Base-by-base conservation (phyloP, 2,797 vertebrate genomes). In the Babyrousa celebensis region DNA sequence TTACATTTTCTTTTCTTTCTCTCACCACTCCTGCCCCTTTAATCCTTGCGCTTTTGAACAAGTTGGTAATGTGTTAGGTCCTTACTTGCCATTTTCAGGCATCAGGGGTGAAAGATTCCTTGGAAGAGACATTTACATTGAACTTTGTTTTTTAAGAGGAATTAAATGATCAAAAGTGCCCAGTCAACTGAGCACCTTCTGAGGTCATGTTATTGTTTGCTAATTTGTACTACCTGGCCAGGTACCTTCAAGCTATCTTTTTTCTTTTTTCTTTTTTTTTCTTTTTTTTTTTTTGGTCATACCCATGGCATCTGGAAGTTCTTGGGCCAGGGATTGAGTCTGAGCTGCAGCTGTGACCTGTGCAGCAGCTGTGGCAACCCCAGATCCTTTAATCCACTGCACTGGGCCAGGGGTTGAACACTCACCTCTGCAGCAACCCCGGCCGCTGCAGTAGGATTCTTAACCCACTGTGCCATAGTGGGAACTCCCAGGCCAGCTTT, bases 1-100 rank as follows among this genome's bases (percentile, higher is more conserved):
- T 87, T 80, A 43, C 23, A 58, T 85, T 91, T 96, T 23, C 29
- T 27, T 86, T 74, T 68, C 12, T 62, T 21, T 29, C 27, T 63
- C 36, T 36, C 36, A 3, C 36, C 36, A 36, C 36, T 32, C 14
- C 52, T 25, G 36, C 36, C 60, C 65, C 32, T 85, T 77, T 52
- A 68, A 36, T 77, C 27, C 36, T 93, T 74, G 12, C 85, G 88
- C 16, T 89, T 94, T 97, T 82, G 62, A 93, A 20, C 32, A 70
- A 56, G 16, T 43, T 74, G 83, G 74, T 74, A 56, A 75, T 72
- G n/a, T 14, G 21, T n/a, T 88, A 74, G 40, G 32, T 83, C 56
- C 92, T 96, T 3, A 29, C 54, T 60, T 60, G 79, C 23, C 29
- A 18, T 90, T 75, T 91, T 62, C n/a, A 93, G 40, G 11, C 11